Base-by-base conservation (phyloP, 92 coral and sea anemone species). In the Meandrina meandrites region DNA sequence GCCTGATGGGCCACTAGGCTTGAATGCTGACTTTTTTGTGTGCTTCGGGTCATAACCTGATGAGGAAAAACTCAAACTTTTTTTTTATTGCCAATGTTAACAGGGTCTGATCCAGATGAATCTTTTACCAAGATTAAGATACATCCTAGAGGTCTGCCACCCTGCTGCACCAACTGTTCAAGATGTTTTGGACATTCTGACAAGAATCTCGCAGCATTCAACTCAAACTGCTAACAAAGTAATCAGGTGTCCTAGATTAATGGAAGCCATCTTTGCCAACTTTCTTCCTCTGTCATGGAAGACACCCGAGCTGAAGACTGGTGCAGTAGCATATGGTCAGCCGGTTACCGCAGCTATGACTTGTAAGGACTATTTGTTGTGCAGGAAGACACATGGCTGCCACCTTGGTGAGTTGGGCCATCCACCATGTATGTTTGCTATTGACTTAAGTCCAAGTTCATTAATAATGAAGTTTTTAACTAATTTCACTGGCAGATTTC, bases 41-140 rank as follows among this genome's bases (percentile, higher is more conserved):
- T n/a, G n/a, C n/a, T n/a, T n/a, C n/a, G n/a, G n/a, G 68, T 30
- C 68, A 60, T 18, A 60, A 24, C 4, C 24, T 24, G 13, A 6
- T 22, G 68, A 18, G 12, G 24, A 22, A 14, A 22, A 7, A n/a
- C 30, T 60, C 24, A 14, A 60, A 24, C 30, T 60, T 60, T n/a
- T 12, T 14, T 67, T 30, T 30, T 31, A 11, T 11, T 31, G 27
- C 35, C 60, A 35, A 19, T 54, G 30, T 79, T 48, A 51, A 54
- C 85, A 95, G 99, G 99, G 97, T 22, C 89, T 97, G 53, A 88
- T 95, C 64, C 96, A 93, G 82, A 97, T 97, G 99, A 91, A 88
- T 24, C 79, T 95, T 53, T 90, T 97, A 36, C 99, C 94, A 77
- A 93, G 99, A 32, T 85, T 97, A n/a, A 92, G 99, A 34, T 95